Base-by-base conservation (phyloP, 2,888 invertebrate species). In the Apodemia mormo region DNA sequence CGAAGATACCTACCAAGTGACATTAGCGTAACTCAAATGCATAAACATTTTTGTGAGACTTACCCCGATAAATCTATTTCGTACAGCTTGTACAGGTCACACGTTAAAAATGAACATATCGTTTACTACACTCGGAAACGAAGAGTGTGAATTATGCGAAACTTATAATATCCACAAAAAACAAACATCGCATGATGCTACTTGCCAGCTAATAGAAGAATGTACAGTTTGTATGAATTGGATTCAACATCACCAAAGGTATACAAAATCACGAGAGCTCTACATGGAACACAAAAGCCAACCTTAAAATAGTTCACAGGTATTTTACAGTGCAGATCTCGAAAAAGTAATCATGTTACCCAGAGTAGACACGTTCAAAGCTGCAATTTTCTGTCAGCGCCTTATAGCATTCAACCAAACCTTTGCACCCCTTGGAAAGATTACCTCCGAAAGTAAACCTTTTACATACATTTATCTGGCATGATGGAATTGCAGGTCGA, bases 111-210 rank as follows among this genome's bases (percentile, higher is more conserved):
- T 45, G 45, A 45, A 45, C 10, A 78, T 78, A 67, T 74, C 73
- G 37, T 78, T 77, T 65, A 74, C 78, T 64, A 30, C 65, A 5
- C 74, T 78, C 12, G 76, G 77, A 12, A 72, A 78, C 65, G 77
- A 78, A 68, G 76, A 77, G 52, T 77, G 77, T 49, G 45, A 45
- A 45, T 45, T 45, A 45, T 45, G 45, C 10, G 45, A 45, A 45
- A 10, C 45, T 45, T 45, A 45, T 45, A 45, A 40, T 45, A 10
- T 45, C 9, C 45, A 45, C 45, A 45, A 10, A 45, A 45, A 45
- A 66, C 22, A 66, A 45, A 66, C 66, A 45, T 66, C 66, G 29
- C 66, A 66, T 66, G 66, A 66, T 66, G 66, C 66, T 22, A 49
- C 9, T 45, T 9, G 9, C 10, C 45, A 45, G 2, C 10, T 45